Percentiles rank a stretch among this genome's conserved stretches.
phyloP scores from a whole-genome alignment of 2,888 invertebrate species.

The Crioceris asparagi region DNA sequence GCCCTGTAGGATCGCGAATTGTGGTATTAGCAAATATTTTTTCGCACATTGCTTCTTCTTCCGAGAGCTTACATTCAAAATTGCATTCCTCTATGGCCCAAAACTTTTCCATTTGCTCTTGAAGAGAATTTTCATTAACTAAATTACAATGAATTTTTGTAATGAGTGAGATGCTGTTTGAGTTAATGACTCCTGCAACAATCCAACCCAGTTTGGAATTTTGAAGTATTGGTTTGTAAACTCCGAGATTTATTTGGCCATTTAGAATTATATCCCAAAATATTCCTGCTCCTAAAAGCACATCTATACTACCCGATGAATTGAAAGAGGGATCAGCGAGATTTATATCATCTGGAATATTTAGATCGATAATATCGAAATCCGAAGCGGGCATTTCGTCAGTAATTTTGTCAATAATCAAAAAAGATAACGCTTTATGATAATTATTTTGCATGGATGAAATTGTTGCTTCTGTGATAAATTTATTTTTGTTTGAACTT shows the following conservation, averaged over 20 bases:
- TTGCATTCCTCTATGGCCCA: slow-evolving; percentile 10
- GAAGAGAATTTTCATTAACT: background rate
- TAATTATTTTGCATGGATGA: too few relatives aligned
- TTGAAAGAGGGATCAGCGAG: slow-evolving; percentile 7
- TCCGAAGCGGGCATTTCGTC: background rate
- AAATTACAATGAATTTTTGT: background rate
- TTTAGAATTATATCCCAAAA: slow-evolving; percentile 2
- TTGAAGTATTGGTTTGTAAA: background rate
- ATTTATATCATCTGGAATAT: background rate
- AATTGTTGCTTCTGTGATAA: too few relatives aligned
- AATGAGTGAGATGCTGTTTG: background rate
- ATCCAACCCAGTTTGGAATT: slow-evolving; percentile 9
- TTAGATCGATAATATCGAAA: background rate
- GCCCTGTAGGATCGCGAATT: slow-evolving; percentile 4
- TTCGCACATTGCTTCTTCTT: slow-evolving; percentile 8
- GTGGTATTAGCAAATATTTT: slow-evolving; percentile 5
- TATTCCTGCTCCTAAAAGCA: slow-evolving; percentile 4
- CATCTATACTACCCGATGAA: slow-evolving; percentile 1
- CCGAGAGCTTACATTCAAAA: background rate
- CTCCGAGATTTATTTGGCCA: slow-evolving; percentile 2
- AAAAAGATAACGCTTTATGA: too few relatives aligned
- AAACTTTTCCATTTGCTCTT: slow-evolving; percentile 7
- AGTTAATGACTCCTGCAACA: slow-evolving; percentile 4
- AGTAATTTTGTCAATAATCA: background rate
- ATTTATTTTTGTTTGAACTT: too few relatives aligned